These are phyloP conservation scores for Pemphredon lugubris DNA, from an alignment of 2,888 invertebrate genomes.

Conservation along the genomic window DNA sequence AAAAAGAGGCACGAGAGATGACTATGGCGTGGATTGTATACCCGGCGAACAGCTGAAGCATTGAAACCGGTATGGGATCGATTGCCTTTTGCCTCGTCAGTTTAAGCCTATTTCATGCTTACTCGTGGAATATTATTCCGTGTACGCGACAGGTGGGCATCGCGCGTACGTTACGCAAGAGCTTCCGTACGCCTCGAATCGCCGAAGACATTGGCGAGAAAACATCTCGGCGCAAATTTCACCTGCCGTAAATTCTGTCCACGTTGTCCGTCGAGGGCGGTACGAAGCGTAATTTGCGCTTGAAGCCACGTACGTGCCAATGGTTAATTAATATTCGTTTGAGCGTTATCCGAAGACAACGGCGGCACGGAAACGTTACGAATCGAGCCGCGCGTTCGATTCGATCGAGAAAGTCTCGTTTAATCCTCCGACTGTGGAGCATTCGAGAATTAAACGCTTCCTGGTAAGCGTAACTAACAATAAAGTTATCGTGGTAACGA, in stretches of 20 bases:
- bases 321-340: neutral
- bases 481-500: too few relatives aligned
- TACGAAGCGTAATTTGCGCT: neutral
- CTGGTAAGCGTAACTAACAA: too few relatives aligned
- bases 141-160: slow-evolving; percentile 62
- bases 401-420: too few relatives aligned
- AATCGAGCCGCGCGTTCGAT: too few relatives aligned
- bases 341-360: neutral
- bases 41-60: slow-evolving; percentile 48
- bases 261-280: slow-evolving; percentile 2
- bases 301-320: too few relatives aligned
- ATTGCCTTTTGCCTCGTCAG: slow-evolving; percentile 18
- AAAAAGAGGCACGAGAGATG: too few relatives aligned
- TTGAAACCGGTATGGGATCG: slow-evolving; percentile 25
- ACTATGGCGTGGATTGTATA: too few relatives aligned
- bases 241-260: slow-evolving; percentile 50
- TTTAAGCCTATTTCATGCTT: slow-evolving; percentile 32
- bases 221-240: slow-evolving; percentile 56
- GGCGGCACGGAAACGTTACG: neutral
- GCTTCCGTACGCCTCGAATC: slow-evolving; percentile 41
- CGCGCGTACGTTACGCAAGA: slow-evolving; percentile 35
- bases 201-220: slow-evolving; percentile 27
- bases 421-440: too few relatives aligned
- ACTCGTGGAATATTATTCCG: slow-evolving; percentile 46
- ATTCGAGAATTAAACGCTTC: too few relatives aligned